Base-by-base conservation (phyloP, 2,113 vertebrate species). In the Turnix velox region DNA sequence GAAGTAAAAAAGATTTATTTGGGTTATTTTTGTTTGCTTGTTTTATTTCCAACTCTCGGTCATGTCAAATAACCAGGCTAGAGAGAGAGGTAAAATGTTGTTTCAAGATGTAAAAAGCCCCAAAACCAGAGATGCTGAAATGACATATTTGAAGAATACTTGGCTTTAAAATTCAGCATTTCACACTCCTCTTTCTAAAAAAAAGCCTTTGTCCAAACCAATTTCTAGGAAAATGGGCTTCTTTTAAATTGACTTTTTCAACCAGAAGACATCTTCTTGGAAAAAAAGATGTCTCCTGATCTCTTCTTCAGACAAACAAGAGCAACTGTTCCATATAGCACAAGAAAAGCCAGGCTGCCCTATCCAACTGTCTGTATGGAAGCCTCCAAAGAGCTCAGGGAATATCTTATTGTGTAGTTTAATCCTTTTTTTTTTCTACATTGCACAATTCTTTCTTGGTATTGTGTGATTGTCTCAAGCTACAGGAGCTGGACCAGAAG, bases 161-260 rank as follows among this genome's bases (percentile, higher is more conserved):
- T 93, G 57, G 57, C 43, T 87, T 88, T 81, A 51, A 63, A 69
- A 27, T 63, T 78, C 45, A 6, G 13, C 12, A 6, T 87, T 94
- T 95, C 73, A 87, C n/a, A 28, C 65, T 91, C 58, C 55, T 65
- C 63, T 77, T 86, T 88, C 79, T 92, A 72, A 93, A 84, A 93
- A 84, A 57, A 74, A 78, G 10, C 15, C 40, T 68, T 52, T 65
- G 40, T 82, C 73, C 52, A 92, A 87, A 93, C 24, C 66, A 72
- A 68, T 72, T 95, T 95, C 73, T 91, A 94, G 73, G 91, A 93
- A 95, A 91, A 90, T 51, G 24, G 37, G 71, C 84, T 94, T 90
- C 43, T 73, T 86, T 67, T 58, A 86, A 88, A 90, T 58, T 15
- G 80, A 84, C 6, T 46, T 71, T 88, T 92, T 86, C 54, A 91